Evolutionary conservation across 1,140 invertebrate species (phyloP), one percentile per base, ranked within the genome.

Genomic region (Neodiprion pinetum): DNA sequence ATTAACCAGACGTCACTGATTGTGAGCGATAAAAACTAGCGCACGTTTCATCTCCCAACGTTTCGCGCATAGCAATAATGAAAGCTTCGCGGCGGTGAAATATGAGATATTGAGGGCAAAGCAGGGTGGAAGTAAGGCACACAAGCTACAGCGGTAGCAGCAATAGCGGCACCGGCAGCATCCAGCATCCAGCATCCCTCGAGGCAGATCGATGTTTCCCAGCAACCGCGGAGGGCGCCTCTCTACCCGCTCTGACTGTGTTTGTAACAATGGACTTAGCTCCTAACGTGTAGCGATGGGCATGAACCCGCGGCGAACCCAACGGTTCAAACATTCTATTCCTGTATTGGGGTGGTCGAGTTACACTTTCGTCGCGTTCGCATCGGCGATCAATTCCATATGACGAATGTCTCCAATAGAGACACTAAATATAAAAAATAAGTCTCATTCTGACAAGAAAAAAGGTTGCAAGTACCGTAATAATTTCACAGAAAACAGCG

Each of bases 181-280:
- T 80, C 80, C 82, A 82, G 78, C 77, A 73, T 79, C 76, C 11
- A 61, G 11, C 53, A 61, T 61, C 77, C 78, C 71, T 75, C 72
- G 40, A 66, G 72, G 70, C 81, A 80, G 82, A 85, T 85, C 83
- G 83, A 85, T 85, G 84, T 83, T 85, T 85, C 83, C 82, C 84
- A 82, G 82, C 82, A 85, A 84, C 83, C 82, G 80, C 79, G 70
- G 79, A 82, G 81, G 82, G 82, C 81, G 79, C 74, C 81, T 79
- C 78, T 72, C 74, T 78, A 76, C 48, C 77, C 80, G 67, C 61
- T 70, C 47, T 49, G 73, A 72, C 77, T 77, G 67, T 82, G 81
- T 84, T 84, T 84, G 81, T 82, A 83, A 84, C 82, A 84, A 84
- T 82, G 79, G 79, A 80, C 79, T 80, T 80, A 76, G 70, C 76